Base-by-base conservation (phyloP, 2,888 invertebrate genomes). In the Dynastes maya region DNA sequence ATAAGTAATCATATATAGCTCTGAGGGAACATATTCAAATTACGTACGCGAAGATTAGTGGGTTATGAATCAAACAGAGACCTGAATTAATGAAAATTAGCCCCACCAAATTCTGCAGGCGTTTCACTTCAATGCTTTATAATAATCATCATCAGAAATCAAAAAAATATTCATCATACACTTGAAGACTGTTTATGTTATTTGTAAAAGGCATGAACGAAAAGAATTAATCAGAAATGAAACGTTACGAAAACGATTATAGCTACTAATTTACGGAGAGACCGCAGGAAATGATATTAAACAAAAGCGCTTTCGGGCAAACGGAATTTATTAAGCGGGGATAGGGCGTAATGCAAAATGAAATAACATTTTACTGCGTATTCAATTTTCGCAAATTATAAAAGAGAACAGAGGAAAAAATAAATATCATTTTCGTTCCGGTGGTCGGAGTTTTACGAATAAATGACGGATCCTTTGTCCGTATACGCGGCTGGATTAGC, bases 381-480 rank as follows among this genome's bases (percentile, higher is more conserved):
- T 68, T 68, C 68, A 68, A 68, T 68, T 68, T 51, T 68, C 51
- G 27, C 32, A 49, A 51, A 51, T 68, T 68, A 68, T 51, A 68
- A 68, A 68, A 40, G 68, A 68, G 51, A 67, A 40, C 68, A 11
- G 68, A 37, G 51, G 40, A 22, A 68, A 68, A 68, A 68, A 68
- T 68, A 68, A 68, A 68, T 68, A 68, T 29, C 51, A 51, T 68
- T 51, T 11, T 45, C 49, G 68, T 68, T 68, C 68, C 68, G 49
- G 22, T 53, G 68, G 51, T 51, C 68, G 40, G 51, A 27, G 51
- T 68, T 68, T 68, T 51, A n/a, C 68, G 51, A 68, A 68, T 68
- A 68, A 67, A 68, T 68, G 68, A 68, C 51, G 68, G 11, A 68
- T 68, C 68, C 40, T 68, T 68, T 68, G 68, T 68, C 51, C 68